Evolutionary conservation across 2,797 vertebrate genomes (phyloP), one percentile per base, ranked within the genome.

Genomic region (Danio jaintianensis): DNA sequence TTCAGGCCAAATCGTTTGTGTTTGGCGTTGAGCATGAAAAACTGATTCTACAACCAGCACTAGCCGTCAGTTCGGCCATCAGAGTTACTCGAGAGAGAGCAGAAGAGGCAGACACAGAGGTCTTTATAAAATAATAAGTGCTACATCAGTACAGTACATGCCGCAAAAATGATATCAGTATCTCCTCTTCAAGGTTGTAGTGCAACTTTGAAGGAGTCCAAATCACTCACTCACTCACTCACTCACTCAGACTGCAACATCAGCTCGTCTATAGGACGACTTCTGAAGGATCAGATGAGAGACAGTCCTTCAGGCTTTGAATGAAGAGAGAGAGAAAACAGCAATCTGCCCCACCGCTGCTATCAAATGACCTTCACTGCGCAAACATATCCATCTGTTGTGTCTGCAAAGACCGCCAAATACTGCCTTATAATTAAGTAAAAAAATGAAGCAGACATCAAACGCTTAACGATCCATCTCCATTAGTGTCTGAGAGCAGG

Each of bases 341-440:
- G 63, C 70, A 79, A 68, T 82, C 75, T 77, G 68, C 47, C 66
- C 73, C 75, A 78, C 52, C 45, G 4, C 36, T 53, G 67, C 29
- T 70, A 69, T 79, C 68, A 79, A 79, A 79, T 79, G 78, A 79
- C 78, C 78, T 72, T 79, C 78, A 72, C 68, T 53, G 38, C 4
- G 20, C 38, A 79, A 53, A 79, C 78, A 59, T 69, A 68, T 68
- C 66, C 66, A 75, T 68, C 63, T 75, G 79, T 75, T 81, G 63
- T 69, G 66, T 69, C 63, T 40, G 58, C 15, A 62, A 62, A 50
- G 47, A 43, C 78, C 72, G 38, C 47, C 78, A 71, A 63, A 79
- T 15, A 29, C 38, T 43, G 58, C 20, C 58, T 63, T 72, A 64
- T 76, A 79, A 79, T 79, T 72, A 71, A 62, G 78, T 72, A 43